phyloP scores from a whole-genome alignment of 1,140 invertebrate genomes.

The Linepithema humile region DNA sequence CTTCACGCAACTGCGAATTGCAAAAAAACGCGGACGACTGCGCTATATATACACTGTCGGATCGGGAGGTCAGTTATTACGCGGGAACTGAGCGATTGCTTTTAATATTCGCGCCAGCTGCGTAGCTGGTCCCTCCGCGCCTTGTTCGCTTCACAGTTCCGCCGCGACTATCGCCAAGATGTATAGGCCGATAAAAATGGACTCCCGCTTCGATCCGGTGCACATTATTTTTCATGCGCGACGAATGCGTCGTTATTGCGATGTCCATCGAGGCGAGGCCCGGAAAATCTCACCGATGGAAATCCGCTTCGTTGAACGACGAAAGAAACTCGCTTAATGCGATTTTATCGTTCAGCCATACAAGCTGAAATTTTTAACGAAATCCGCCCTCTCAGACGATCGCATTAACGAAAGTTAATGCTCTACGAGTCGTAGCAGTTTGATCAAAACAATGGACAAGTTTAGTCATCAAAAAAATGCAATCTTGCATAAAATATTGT shows the following conservation, averaged over 20 bases:
- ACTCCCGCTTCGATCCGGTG: slow-evolving; percentile 65
- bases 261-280: slow-evolving; percentile 16
- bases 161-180: slow-evolving; percentile 59
- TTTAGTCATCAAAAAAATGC: background rate
- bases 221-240: slow-evolving; percentile 65
- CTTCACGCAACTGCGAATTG: slow-evolving; percentile 34
- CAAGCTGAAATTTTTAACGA: slow-evolving; percentile 49
- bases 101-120: slow-evolving; percentile 81
- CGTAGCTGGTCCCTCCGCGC: slow-evolving; percentile 46
- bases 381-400: background rate
- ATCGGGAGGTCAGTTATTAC: slow-evolving; percentile 78
- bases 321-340: slow-evolving; percentile 54
- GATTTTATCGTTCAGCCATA: slow-evolving; percentile 57
- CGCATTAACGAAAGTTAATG: background rate
- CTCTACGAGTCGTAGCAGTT: no score
- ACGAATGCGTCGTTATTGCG: slow-evolving; percentile 36
- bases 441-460: no score
- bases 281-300: slow-evolving; percentile 58
- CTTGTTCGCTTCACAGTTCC: slow-evolving; percentile 27
- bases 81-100: slow-evolving; percentile 79
- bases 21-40: slow-evolving; percentile 44
- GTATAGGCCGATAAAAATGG: slow-evolving; percentile 75
- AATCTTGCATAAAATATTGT: background rate
- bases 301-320: background rate
- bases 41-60: slow-evolving; percentile 61